Evolutionary conservation across 1,140 invertebrate genomes (phyloP), one percentile per base, ranked within the genome.

Genomic region (Drosophila ohnishii): DNA sequence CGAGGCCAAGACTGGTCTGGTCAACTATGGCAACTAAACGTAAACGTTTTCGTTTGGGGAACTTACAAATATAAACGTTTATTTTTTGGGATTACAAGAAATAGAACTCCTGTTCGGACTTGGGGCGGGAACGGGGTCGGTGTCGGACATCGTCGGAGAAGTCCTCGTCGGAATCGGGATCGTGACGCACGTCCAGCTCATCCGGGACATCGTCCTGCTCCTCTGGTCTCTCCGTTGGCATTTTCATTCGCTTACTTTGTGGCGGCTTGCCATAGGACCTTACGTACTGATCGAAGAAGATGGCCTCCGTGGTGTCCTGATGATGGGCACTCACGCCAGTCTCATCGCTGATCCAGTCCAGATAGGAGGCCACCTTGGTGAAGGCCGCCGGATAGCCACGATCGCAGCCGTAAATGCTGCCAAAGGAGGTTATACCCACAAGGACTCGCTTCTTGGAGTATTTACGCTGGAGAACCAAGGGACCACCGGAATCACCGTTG

Each of bases 361-460:
- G 79, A 78, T 92, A 94, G 14, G 90, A 92, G 9, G 93, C 93
- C 16, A 94, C 91, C 71, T 94, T 92, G 8, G 93, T 93, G 63
- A 92, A 94, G n/a, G 92, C 94, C 9, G 92, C 92, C 19, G 93
- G 94, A 65, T 90, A 92, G 44, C 93, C 93, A 1, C 83, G 78
- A 77, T 93, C 92, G 76, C 94, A 94, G 13, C 93, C 93, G 25
- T 92, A 87, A 39, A 89, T 91, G 57, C 92, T 92, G 53, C 93
- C 93, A 74, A 94, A 94, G 6, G 94, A 94, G 1, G 92, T 93
- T 13, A 94, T 87, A 44, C 94, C 94, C 48, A 94, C 90, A 10
- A 91, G 73, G 7, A 91, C 78, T 1, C 87, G 76, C 35, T 91
- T 90, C 48, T 88, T 89, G 2, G 88, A 89, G 22, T 90, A 70